Evolutionary conservation across 2,888 invertebrate genomes (phyloP).

Genomic region (Achlya flavicornis): DNA sequence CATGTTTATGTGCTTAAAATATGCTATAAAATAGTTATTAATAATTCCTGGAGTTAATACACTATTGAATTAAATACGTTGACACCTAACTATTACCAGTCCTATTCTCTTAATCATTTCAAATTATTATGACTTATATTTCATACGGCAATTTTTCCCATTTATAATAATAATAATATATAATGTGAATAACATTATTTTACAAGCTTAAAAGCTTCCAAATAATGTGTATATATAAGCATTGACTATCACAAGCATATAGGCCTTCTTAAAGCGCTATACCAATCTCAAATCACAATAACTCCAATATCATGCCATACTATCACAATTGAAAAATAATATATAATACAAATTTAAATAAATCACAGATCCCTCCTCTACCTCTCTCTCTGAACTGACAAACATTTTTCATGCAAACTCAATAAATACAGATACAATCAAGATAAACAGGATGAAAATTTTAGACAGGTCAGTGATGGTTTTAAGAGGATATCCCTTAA

Average conservation of each 20-base stretch:
- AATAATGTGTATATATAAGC: conserved; percentile 23
- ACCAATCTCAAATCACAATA: conserved; percentile 37
- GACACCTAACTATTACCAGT: background rate
- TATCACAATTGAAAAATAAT: conserved; percentile 35
- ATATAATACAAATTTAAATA: conserved; percentile 26
- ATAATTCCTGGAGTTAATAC: background rate
- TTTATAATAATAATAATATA: no score
- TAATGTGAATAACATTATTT: background rate
- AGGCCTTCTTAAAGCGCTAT: conserved; percentile 49
- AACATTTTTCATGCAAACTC: conserved; percentile 25
- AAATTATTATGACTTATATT: background rate
- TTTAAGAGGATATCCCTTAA: no score
- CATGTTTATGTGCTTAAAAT: background rate
- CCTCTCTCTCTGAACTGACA: conserved; percentile 17
- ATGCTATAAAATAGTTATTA: no score
- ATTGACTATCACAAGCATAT: conserved; percentile 51
- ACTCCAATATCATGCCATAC: conserved; percentile 26
- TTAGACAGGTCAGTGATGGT: no score
- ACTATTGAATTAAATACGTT: background rate
- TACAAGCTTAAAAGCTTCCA: conserved; percentile 17
- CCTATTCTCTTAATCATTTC: conserved; percentile 1
- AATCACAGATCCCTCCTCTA: conserved; percentile 34
- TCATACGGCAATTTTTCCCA: background rate
- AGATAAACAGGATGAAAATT: background rate
- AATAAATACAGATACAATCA: conserved; percentile 20